Conservation (phyloP, 2,797 vertebrate species). For the Halcyon leucocephala region DNA sequence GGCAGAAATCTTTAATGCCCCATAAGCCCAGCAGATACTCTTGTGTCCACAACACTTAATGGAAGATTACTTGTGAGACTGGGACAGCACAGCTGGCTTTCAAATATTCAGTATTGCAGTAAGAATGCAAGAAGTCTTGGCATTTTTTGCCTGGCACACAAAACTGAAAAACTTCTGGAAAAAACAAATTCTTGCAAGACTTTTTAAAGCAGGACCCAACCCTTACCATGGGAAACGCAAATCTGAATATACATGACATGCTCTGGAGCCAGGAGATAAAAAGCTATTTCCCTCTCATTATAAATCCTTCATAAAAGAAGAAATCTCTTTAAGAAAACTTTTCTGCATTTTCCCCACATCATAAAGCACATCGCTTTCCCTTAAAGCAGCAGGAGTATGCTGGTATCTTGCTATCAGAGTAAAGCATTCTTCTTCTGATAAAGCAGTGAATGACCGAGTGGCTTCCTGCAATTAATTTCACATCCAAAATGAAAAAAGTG, state of each 20-base stretch:
- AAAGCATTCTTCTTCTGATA: neutral
- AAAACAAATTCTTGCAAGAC: neutral
- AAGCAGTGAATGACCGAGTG: neutral
- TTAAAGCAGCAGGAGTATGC: neutral
- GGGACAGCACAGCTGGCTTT: neutral
- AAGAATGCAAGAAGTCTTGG: neutral
- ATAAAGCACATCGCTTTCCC: neutral
- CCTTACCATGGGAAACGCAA: neutral
- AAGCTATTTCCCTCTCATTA: neutral
- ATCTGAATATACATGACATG: neutral
- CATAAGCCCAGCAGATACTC: neutral
- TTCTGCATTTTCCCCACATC: neutral
- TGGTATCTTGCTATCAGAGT: neutral
- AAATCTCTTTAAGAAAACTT: neutral
- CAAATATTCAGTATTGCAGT: neutral
- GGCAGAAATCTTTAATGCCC: neutral
- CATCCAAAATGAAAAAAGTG: neutral
- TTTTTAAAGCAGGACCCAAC: neutral
- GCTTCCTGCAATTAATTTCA: neutral
- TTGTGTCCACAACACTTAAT: neutral
- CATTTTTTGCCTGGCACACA: neutral
- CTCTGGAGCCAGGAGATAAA: neutral
- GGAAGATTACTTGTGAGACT: neutral
- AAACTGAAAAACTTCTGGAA: neutral
- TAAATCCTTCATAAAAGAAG: neutral